Percentiles rank a stretch among this genome's conserved stretches.
Conservation (phyloP, 1,140 invertebrate genomes). For the Anagrus nilaparvatae region DNA sequence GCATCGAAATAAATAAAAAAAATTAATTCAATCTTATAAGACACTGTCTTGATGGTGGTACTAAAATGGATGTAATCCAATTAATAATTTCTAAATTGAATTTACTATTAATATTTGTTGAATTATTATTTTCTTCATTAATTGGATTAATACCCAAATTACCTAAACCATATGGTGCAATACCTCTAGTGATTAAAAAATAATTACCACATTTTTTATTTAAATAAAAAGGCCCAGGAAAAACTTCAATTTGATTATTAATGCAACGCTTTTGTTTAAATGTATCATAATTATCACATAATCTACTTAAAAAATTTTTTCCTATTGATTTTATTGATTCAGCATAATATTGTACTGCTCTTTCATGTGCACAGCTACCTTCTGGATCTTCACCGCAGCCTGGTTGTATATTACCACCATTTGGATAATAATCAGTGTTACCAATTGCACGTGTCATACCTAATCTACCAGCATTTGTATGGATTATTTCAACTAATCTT, state of each 20-base stretch:
- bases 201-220: neutral
- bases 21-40: too few relatives aligned
- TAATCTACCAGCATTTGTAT: neutral
- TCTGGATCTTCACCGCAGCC: constrained; percentile 2
- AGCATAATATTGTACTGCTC: constrained; percentile 4
- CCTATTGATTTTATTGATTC: too few relatives aligned
- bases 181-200: neutral
- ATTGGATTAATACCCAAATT: neutral
- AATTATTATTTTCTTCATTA: too few relatives aligned
- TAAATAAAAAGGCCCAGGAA: neutral
- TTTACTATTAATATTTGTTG: too few relatives aligned
- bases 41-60: too few relatives aligned
- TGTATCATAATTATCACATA: neutral
- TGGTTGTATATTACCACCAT: constrained; percentile 9
- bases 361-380: neutral
- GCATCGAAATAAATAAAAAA: too few relatives aligned
- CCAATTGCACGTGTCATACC: neutral
- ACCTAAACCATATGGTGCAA: constrained; percentile 1
- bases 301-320: neutral
- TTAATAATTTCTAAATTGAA: too few relatives aligned
- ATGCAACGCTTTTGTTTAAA: neutral
- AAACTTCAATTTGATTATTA: neutral
- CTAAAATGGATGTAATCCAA: too few relatives aligned
- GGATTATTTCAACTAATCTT: constrained; percentile 2
- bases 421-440: constrained; percentile 8